Evolutionary conservation across 2,113 vertebrate species (phyloP).

Genomic region (Oryzias melastigma): DNA sequence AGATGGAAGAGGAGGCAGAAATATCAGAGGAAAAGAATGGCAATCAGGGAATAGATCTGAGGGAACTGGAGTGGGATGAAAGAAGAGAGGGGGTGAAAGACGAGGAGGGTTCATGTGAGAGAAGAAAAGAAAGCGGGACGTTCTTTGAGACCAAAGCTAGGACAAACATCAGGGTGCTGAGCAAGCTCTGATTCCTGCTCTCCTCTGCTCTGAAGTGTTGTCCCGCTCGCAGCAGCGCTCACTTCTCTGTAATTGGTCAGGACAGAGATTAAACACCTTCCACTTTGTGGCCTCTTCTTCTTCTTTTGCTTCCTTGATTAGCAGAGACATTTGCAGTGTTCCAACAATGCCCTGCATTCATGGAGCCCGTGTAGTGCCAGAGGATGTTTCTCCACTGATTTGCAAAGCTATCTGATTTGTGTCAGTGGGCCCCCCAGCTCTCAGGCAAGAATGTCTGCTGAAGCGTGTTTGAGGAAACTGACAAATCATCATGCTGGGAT

Average conservation of each 20-base stretch:
- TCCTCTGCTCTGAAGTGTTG: conserved; percentile 56
- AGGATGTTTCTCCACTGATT: conserved; percentile 44
- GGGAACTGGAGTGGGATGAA: conserved; percentile 35
- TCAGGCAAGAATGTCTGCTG: not conserved
- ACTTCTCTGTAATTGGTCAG: conserved; percentile 46
- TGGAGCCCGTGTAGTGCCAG: conserved; percentile 1
- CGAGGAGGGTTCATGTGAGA: conserved; percentile 15
- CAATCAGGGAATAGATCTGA: conserved; percentile 40
- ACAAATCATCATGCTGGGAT: not conserved
- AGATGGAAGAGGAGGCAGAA: conserved; percentile 15
- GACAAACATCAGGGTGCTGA: conserved; percentile 25
- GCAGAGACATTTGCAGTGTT: conserved; percentile 38
- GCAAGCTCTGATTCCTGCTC: conserved; percentile 55
- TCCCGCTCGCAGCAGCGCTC: conserved; percentile 38
- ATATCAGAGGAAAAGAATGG: conserved; percentile 6
- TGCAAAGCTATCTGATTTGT: conserved; percentile 43
- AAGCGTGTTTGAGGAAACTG: conserved; percentile 1
- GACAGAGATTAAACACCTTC: conserved; percentile 41
- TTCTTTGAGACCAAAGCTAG: conserved; percentile 25
- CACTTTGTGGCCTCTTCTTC: conserved; percentile 33
- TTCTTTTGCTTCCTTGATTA: conserved; percentile 25
- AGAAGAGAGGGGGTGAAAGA: conserved; percentile 7
- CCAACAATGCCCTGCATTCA: conserved; percentile 51
- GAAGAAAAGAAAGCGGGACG: conserved; percentile 20
- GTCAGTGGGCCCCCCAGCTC: no score